phyloP scores from a whole-genome alignment of 2,888 invertebrate species.

The Myopa testacea region DNA sequence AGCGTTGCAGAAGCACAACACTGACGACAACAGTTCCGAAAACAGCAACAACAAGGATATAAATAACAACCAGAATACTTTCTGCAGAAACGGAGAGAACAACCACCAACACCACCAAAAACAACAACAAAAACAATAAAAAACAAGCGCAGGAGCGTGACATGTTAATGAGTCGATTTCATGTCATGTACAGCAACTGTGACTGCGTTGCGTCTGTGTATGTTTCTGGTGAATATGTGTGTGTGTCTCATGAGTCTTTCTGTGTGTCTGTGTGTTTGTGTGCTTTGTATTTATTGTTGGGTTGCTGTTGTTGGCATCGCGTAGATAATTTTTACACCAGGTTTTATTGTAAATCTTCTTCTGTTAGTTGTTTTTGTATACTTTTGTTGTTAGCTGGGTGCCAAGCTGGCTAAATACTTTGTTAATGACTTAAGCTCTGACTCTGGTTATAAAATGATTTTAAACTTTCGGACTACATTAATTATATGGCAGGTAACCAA shows the following conservation, averaged over 20 bases:
- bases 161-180: constrained; percentile 23
- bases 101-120: too few relatives aligned
- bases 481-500: constrained; percentile 2
- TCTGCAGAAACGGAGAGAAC: too few relatives aligned
- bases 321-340: constrained; percentile 3
- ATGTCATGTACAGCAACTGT: not conserved
- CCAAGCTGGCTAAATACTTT: not conserved
- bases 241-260: not conserved
- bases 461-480: constrained; percentile 34
- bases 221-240: not conserved
- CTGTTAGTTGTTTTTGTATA: constrained; percentile 12
- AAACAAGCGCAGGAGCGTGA: not conserved
- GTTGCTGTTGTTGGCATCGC: constrained; percentile 4
- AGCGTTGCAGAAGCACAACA: not conserved
- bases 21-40: not conserved
- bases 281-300: not conserved
- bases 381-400: not conserved
- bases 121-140: too few relatives aligned
- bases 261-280: not conserved
- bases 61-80: too few relatives aligned
- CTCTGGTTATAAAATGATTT: constrained; percentile 17
- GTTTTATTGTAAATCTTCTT: constrained; percentile 29
- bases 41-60: not conserved
- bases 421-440: constrained; percentile 22
- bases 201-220: not conserved